These are phyloP conservation scores for Anguilla japonica DNA, from an alignment of 2,113 vertebrate genomes.

Conservation along the genomic window DNA sequence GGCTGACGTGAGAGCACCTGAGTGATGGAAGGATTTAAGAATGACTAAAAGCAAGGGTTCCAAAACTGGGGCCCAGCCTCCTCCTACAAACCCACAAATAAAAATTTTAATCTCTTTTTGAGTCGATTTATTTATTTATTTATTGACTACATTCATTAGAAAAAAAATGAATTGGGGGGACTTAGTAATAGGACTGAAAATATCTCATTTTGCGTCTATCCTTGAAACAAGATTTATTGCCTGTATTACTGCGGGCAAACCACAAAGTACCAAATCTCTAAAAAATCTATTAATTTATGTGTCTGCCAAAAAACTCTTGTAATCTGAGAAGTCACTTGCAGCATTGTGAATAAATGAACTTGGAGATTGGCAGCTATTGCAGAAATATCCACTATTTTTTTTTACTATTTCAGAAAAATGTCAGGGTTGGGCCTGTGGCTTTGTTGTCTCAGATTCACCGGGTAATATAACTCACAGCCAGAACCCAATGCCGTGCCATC, in stretches of 20 bases:
- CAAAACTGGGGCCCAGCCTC: background rate
- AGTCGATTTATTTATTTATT: too few relatives aligned
- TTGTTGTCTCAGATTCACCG: background rate
- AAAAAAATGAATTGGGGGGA: background rate
- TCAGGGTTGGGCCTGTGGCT: background rate
- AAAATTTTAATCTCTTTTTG: background rate
- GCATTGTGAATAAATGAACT: background rate
- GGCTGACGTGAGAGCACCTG: background rate
- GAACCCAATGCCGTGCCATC: background rate
- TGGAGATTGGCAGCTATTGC: background rate
- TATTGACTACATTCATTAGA: background rate
- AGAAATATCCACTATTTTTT: background rate
- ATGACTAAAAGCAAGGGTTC: too few relatives aligned
- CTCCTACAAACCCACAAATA: background rate
- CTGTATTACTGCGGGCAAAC: background rate
- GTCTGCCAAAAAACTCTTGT: background rate
- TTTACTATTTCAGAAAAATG: background rate
- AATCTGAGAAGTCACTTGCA: background rate
- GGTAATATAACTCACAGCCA: background rate
- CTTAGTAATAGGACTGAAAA: background rate
- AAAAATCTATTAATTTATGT: background rate
- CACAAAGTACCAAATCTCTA: background rate
- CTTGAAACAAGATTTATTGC: background rate
- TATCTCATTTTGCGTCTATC: background rate
- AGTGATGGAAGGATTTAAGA: background rate